Evolutionary conservation across 2,888 invertebrate genomes (phyloP).

Genomic region (Smittia aterrima): DNA sequence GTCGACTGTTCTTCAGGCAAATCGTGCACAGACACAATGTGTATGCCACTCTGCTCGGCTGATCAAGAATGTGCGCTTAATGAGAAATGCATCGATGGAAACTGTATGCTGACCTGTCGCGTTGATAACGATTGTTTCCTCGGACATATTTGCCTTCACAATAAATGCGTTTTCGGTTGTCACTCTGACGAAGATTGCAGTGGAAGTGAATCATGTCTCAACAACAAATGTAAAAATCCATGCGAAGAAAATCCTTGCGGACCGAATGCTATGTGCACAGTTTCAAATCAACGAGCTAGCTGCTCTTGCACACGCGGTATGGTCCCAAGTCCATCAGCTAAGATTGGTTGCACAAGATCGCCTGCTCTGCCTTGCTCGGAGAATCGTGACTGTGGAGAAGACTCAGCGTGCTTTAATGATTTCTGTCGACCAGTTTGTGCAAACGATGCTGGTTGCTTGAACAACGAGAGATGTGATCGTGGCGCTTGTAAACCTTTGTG

Average conservation of each 20-base stretch:
- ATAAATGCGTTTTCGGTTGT: slow-evolving; percentile 83
- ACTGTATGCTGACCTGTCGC: slow-evolving; percentile 82
- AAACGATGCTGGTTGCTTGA: slow-evolving; percentile 70
- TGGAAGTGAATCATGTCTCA: slow-evolving; percentile 76
- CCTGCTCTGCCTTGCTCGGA: slow-evolving; percentile 72
- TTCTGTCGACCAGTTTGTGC: slow-evolving; percentile 78
- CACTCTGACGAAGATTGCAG: slow-evolving; percentile 84
- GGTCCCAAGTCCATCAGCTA: slow-evolving; percentile 84
- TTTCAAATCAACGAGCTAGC: slow-evolving; percentile 74
- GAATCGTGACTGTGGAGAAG: slow-evolving; percentile 71
- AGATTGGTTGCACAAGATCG: slow-evolving; percentile 80
- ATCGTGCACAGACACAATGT: slow-evolving; percentile 77
- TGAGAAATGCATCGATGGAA: slow-evolving; percentile 80
- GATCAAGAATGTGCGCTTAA: slow-evolving; percentile 86
- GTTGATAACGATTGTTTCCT: slow-evolving; percentile 90
- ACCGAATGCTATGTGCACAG: slow-evolving; percentile 77
- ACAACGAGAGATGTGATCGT: slow-evolving; percentile 66
- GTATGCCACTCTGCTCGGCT: slow-evolving; percentile 69
- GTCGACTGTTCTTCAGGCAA: slow-evolving; percentile 70
- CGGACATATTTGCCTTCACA: slow-evolving; percentile 83
- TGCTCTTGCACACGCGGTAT: slow-evolving; percentile 77
- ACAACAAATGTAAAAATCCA: slow-evolving; percentile 77
- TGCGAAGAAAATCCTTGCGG: slow-evolving; percentile 77
- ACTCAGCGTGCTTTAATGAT: slow-evolving; percentile 70
- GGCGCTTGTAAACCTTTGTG: slow-evolving; percentile 84